phyloP scores from a whole-genome alignment of 2,797 vertebrate species.

The Poeciliopsis presidionis region DNA sequence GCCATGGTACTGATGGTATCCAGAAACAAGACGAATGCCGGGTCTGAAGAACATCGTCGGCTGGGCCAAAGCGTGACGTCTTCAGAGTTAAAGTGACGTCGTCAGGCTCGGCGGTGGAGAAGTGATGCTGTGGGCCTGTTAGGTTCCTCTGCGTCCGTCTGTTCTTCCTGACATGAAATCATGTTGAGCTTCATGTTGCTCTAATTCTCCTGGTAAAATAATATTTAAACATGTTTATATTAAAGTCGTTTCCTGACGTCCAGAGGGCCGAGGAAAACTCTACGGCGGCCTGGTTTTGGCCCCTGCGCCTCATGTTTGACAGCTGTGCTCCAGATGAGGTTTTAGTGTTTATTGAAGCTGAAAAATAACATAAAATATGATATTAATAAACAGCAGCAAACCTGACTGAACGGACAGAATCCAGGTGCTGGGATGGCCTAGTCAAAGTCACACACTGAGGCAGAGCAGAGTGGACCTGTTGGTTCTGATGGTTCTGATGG shows the following conservation, averaged over 20 bases:
- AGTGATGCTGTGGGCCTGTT: neutral
- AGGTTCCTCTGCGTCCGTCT: no score
- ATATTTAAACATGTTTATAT: no score
- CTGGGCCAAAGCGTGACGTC: neutral
- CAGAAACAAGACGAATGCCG: neutral
- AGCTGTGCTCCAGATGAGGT: neutral
- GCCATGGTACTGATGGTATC: neutral
- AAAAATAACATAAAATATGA: neutral
- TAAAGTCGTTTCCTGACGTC: no score
- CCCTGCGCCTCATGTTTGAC: neutral
- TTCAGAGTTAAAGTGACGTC: no score
- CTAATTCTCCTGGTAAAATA: no score
- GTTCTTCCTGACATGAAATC: no score
- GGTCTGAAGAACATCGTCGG: neutral
- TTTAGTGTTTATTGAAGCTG: neutral
- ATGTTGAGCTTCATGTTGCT: no score
- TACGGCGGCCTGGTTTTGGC: neutral
- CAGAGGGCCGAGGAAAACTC: no score
- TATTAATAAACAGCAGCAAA: neutral
- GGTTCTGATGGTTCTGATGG: no score
- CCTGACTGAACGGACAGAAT: neutral
- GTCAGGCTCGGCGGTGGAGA: neutral
- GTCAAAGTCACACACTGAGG: neutral
- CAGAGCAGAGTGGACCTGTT: neutral
- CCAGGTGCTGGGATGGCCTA: neutral